Conservation (phyloP, 1,140 invertebrate genomes). For the Amyelois transitella region DNA sequence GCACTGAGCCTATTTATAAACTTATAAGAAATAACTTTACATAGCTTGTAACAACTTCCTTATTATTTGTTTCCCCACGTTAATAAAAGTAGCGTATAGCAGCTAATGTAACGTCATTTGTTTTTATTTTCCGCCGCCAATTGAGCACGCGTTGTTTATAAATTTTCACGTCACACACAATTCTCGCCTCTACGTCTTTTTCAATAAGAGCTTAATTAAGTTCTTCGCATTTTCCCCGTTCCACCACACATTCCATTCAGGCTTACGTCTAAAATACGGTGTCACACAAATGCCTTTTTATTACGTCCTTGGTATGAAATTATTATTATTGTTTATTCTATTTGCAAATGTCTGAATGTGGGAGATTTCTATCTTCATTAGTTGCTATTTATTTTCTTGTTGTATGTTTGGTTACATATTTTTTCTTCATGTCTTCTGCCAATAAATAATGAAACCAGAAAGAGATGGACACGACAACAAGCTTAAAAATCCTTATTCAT, state of each 20-base stretch:
- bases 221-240: background rate
- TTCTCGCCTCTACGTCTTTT: background rate
- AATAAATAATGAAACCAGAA: no score
- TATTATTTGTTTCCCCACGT: background rate
- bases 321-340: background rate
- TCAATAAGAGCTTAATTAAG: background rate
- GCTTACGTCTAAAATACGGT: background rate
- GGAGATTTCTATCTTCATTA: background rate
- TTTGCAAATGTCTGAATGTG: background rate
- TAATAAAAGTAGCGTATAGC: background rate
- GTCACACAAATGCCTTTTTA: background rate
- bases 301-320: background rate
- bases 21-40: no score
- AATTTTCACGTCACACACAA: background rate
- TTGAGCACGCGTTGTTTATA: background rate
- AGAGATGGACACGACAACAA: no score
- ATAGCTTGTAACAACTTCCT: background rate
- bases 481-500: no score
- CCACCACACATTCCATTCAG: background rate
- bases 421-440: no score
- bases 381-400: background rate
- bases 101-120: background rate
- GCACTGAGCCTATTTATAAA: no score
- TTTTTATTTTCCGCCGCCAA: background rate
- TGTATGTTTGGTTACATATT: no score